Evolutionary conservation across 35 echinoderm and acorn worm species (phyloP), one percentile per base, ranked within the genome.

Genomic region (Lytechinus variegatus): DNA sequence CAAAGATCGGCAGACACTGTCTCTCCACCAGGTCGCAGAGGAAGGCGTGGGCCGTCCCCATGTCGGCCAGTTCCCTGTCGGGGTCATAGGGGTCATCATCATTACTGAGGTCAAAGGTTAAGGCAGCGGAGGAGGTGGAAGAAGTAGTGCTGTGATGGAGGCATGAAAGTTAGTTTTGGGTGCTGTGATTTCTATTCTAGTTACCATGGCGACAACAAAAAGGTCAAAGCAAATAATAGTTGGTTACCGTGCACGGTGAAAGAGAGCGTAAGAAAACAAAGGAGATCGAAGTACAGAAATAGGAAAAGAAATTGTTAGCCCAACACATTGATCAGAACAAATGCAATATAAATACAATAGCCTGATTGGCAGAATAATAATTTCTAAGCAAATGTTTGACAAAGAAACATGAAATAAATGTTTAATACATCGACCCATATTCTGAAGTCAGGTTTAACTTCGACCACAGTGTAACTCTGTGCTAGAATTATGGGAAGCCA

Each of bases 1-100:
- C 97, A 95, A 98, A 98, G 92, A 98, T 95, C 8, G 97, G 97
- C 52, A 98, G 92, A 87, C 96, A 95, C 94, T 98, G 96, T 66
- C 96, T 89, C 95, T 98, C 96, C 10, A 98, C 95, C 55, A 98
- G 94, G 60, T 98, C 97, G 53, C 95, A 95, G 16, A 98, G 96
- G 57, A 96, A 98, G 60, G 96, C 96, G 10, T 98, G 97, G 52
- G 89, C 97, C 61, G 96, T 87, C 53, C 61, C 92, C 53, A 98
- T 87, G 54, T 98, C 97, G 16, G 56, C 87, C 24, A 98, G 92
- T 92, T 98, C 97, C 54, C 97, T 98, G 92, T 27, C 96, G 92
- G 57, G 71, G 94, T 91, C 94, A 54, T 19, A 87, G 44, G 94
- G 91, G 79, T 12, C 86, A 92, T 92, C 61, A 61, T 94, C 95